Percentiles rank a stretch among this genome's conserved stretches.
These are phyloP conservation scores for Coracopsis vasa DNA, from an alignment of 2,113 vertebrate genomes.

Conservation along the genomic window DNA sequence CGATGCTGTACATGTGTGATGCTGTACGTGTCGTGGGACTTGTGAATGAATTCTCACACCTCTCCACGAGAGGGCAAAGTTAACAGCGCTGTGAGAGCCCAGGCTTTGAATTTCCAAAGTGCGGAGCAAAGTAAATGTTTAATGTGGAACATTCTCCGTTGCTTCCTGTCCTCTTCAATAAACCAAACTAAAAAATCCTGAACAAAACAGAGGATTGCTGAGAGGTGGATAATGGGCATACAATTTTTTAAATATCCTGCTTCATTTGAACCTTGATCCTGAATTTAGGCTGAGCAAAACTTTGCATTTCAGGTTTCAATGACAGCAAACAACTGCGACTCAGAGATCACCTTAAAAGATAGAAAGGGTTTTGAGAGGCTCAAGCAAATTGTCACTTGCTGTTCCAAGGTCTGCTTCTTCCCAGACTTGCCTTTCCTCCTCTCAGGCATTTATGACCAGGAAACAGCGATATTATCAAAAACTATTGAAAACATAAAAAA, in stretches of 20 bases:
- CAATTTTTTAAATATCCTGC: neutral
- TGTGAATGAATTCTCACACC: neutral
- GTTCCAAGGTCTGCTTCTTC: neutral
- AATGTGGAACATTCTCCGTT: neutral
- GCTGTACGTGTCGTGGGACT: neutral
- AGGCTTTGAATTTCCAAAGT: neutral
- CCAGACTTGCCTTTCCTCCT: neutral
- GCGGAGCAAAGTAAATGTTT: neutral
- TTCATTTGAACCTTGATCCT: neutral
- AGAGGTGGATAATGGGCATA: neutral
- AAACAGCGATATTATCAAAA: neutral
- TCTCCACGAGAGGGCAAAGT: slow-evolving; percentile 12
- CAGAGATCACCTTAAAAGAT: neutral
- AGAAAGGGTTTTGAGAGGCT: neutral
- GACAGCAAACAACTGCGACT: neutral
- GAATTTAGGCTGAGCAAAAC: neutral
- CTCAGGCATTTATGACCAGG: neutral
- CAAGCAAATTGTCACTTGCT: neutral
- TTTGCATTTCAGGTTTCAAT: neutral
- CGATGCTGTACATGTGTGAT: no score
- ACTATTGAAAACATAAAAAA: neutral
- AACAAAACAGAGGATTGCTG: neutral
- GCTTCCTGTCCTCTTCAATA: neutral
- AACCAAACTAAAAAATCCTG: neutral
- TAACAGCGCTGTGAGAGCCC: neutral